phyloP scores from a whole-genome alignment of 2,113 vertebrate species.

The Telmatochromis sp. region DNA sequence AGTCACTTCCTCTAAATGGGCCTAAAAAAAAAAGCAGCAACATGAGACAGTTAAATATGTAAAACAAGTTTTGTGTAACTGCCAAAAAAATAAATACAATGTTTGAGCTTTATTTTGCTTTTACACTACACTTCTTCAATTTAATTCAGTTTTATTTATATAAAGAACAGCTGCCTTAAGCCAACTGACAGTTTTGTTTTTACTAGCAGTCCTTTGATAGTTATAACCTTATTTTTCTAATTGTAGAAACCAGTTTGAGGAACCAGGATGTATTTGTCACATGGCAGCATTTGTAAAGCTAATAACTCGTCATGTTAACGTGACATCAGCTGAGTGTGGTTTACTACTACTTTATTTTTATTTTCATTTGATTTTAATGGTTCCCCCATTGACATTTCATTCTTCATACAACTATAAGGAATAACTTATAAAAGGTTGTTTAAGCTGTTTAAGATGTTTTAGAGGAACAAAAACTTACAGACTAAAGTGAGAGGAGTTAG shows the following conservation, averaged over 20 bases:
- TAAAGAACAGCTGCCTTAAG: not conserved
- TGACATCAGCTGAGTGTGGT: not conserved
- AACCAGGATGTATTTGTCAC: not conserved
- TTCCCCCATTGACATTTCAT: not conserved
- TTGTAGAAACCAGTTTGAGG: not conserved
- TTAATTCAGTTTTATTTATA: not conserved
- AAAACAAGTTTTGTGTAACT: not conserved
- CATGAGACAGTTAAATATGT: not conserved
- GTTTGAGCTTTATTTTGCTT: not conserved
- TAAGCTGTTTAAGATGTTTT: not conserved
- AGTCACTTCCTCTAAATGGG: conserved; percentile 17
- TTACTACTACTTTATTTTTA: not conserved
- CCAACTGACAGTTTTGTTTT: not conserved
- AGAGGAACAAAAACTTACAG: conserved; percentile 59
- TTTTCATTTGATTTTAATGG: not conserved
- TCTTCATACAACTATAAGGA: not conserved
- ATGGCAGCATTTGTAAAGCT: not conserved
- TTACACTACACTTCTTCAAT: not conserved
- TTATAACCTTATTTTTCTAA: not conserved
- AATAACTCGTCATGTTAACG: not conserved
- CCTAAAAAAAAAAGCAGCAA: not conserved
- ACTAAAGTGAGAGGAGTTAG: conserved; percentile 73
- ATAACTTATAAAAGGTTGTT: not conserved
- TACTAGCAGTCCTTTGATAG: not conserved
- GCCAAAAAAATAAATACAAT: not conserved